Evolutionary conservation across 1,140 invertebrate species (phyloP), one percentile per base, ranked within the genome.

Genomic region (Probaryconus sp.): DNA sequence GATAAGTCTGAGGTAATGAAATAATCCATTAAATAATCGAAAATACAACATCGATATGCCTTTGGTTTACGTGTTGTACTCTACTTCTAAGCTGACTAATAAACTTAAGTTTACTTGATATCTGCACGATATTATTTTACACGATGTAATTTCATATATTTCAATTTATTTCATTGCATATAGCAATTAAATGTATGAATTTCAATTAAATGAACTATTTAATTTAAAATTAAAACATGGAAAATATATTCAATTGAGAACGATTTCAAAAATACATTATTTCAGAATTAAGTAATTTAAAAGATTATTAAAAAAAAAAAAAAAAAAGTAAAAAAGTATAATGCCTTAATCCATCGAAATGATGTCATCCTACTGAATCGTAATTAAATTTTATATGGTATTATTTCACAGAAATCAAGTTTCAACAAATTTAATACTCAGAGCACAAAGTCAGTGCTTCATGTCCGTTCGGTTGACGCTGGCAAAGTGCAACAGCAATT

Each of bases 371-470:
- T 17, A 1, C 13, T 13, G 31, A 45, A 24, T 50, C 5, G 35
- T 40, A 6, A 61, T 40, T 70, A 45, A 61, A 70, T 11, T 31
- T 63, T 42, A 65, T 78, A 51, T 53, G 26, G 38, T 69, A 53
- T 71, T 42, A 60, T 65, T 76, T 89, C 88, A 31, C 67, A 94
- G 93, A 94, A 93, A 89, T 92, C 91, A 69, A 94, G 93, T 86
- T 94, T 94, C 82, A 93, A 89, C 71, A 93, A 94, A 88, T 93
- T 93, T 83, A 92, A 93, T 79, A 90, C 92, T 47, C 83, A 93
- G 24, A 90, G 90, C 76, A 93, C 93, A 85, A 92, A 92, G 81
- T 90, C 91, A 68, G 86, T 91, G 13, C 87, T 92, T 9, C 91
- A 93, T 83, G 90, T 92, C 50, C 88, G 91, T 70, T 92, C 91